These are phyloP conservation scores for Dione juno DNA, from an alignment of 2,888 invertebrate genomes.

Conservation along the genomic window DNA sequence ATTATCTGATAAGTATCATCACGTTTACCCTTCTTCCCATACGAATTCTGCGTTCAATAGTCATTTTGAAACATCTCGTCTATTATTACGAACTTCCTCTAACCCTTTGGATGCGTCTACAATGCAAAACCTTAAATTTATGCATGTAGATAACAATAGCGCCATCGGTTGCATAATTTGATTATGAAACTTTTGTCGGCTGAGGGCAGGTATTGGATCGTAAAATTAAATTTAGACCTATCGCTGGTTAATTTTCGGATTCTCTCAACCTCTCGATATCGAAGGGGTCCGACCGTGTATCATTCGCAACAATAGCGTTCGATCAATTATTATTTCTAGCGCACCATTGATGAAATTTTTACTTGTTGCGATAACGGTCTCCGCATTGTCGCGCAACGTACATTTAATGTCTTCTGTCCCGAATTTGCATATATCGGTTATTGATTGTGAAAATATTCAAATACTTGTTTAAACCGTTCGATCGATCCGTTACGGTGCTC, in stretches of 20 bases:
- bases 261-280: slow-evolving; percentile 71
- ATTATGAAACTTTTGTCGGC: slow-evolving; percentile 78
- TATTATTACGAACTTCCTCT: slow-evolving; percentile 70
- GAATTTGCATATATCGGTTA: slow-evolving; percentile 81
- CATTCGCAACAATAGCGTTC: slow-evolving; percentile 75
- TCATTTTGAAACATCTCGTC: slow-evolving; percentile 70
- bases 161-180: slow-evolving; percentile 82
- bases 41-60: slow-evolving; percentile 70
- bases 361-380: slow-evolving; percentile 81
- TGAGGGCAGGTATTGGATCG: slow-evolving; percentile 79
- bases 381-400: slow-evolving; percentile 69
- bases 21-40: slow-evolving; percentile 80
- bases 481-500: slow-evolving; percentile 79
- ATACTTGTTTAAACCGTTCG: slow-evolving; percentile 72
- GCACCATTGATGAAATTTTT: slow-evolving; percentile 80
- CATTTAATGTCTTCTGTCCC: slow-evolving; percentile 67
- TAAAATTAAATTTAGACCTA: slow-evolving; percentile 82
- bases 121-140: slow-evolving; percentile 78
- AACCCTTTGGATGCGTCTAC: slow-evolving; percentile 73
- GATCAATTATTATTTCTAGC: slow-evolving; percentile 81
- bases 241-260: slow-evolving; percentile 82
- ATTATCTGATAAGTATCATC: slow-evolving; percentile 81
- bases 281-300: slow-evolving; percentile 68
- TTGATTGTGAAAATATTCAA: slow-evolving; percentile 83
- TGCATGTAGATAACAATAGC: slow-evolving; percentile 78